Base-by-base conservation (phyloP, 2,888 invertebrate genomes). In the Tortricodes alternella region DNA sequence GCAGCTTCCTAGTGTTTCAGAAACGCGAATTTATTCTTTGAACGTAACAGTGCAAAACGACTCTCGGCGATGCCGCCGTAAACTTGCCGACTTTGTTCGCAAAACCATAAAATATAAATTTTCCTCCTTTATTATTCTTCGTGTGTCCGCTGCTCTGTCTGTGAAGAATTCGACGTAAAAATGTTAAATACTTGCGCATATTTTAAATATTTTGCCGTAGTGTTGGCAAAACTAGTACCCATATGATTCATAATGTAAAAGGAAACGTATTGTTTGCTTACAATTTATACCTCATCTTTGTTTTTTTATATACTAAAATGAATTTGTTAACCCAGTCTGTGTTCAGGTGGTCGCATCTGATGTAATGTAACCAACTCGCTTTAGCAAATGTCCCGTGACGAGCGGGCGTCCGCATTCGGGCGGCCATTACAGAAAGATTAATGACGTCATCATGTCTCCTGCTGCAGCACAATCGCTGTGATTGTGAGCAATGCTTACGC, bases 391-490 rank as follows among this genome's bases (percentile, higher is more conserved):
- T 77, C 66, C 78, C 79, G 76, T 83, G 80, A 80, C 81, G 76
- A 66, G 67, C 64, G 48, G 41, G 48, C 65, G 66, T 71, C 72
- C 75, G 71, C 76, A 73, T 78, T 82, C 70, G 73, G 74, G 77
- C 66, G 71, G 75, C 78, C 81, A 83, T 85, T 87, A 86, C 75
- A 63, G 70, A 67, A 78, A 83, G 82, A 87, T 88, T 85, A 82
- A 88, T 85, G 85, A 79, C 80, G 78, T 78, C 82, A 85, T 85
- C 80, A 78, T 80, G 81, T 76, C 78, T 79, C 71, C 70, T 67
- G 63, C 65, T 68, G 65, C 68, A 71, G 71, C 71, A 71, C 74
- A 77, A 80, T 81, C 76, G 73, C 74, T 64, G 67, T 66, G 65
- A 65, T 66, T 63, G 63, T 62, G 58, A 58, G 58, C 60, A 59